Evolutionary conservation across 2,888 invertebrate genomes (phyloP).

Genomic region (Dryomyza anilis): DNA sequence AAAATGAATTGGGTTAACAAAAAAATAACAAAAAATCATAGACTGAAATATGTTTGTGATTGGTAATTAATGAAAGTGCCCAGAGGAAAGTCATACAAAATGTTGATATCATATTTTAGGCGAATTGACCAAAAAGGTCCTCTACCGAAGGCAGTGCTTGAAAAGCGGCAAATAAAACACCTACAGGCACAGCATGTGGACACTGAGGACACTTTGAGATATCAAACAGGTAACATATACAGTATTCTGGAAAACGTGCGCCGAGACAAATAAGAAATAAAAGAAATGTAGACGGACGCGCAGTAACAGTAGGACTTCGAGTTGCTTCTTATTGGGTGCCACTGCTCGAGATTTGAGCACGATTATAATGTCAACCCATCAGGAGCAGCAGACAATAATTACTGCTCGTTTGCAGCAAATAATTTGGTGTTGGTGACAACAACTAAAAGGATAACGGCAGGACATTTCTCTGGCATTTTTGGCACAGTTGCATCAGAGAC

Average conservation of each 20-base stretch:
- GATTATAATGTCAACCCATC: conserved; percentile 25
- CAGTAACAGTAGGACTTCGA: conserved; percentile 3
- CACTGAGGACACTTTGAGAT: neutral
- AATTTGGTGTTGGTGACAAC: conserved; percentile 8
- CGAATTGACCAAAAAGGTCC: neutral
- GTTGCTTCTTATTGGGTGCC: neutral
- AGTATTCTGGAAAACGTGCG: conserved; percentile 11
- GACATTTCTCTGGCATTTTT: neutral
- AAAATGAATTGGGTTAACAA: neutral
- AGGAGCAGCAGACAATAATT: conserved; percentile 8
- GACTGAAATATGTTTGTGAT: conserved; percentile 4
- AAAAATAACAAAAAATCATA: no score
- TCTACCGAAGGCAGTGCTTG: neutral
- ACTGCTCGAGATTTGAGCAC: conserved; percentile 9
- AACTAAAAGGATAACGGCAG: conserved; percentile 11
- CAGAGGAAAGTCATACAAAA: neutral
- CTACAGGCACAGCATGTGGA: conserved; percentile 19
- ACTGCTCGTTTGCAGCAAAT: conserved; percentile 17
- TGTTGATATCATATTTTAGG: conserved; percentile 6
- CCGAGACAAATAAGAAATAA: neutral
- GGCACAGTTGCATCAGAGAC: neutral
- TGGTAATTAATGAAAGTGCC: conserved; percentile 13
- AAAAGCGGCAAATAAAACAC: conserved; percentile 27
- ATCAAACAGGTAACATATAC: neutral
- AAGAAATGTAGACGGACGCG: neutral